Percentiles rank a stretch among this genome's conserved stretches.
phyloP scores from a whole-genome alignment of 2,888 invertebrate species.

The Anticlea derivata region DNA sequence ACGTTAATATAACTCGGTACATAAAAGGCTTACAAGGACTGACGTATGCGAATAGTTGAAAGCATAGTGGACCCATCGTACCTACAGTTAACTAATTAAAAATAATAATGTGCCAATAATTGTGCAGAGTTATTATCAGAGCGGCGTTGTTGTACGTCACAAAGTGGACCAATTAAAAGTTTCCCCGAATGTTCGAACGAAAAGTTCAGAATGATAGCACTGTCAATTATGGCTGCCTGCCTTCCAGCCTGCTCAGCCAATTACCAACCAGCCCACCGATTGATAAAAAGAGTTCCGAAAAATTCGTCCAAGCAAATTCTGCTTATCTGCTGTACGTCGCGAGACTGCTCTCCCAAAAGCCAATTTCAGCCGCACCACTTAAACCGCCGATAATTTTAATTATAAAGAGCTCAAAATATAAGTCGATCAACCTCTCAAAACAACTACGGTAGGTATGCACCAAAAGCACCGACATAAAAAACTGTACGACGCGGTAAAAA shows the following conservation, averaged over 20 bases:
- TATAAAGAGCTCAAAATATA: conserved; percentile 59
- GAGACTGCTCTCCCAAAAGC: conserved; percentile 56
- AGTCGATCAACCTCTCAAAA: conserved; percentile 48
- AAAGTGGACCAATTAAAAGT: conserved; percentile 82
- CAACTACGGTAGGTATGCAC: conserved; percentile 21
- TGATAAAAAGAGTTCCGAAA: conserved; percentile 79
- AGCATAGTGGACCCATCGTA: conserved; percentile 22
- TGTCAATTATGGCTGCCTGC: conserved; percentile 74
- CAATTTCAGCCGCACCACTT: conserved; percentile 56
- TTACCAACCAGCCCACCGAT: conserved; percentile 71
- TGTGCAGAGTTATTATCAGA: conserved; percentile 72
- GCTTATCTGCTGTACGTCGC: conserved; percentile 67
- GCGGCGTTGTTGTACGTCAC: conserved; percentile 78
- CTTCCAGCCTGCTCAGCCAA: conserved; percentile 69
- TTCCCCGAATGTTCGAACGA: conserved; percentile 79
- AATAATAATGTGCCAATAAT: conserved; percentile 77
- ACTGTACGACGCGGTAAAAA: conserved; percentile 54
- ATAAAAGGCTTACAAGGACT: no score
- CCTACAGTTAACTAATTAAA: conserved; percentile 68
- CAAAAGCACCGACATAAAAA: conserved; percentile 45
- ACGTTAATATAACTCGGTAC: background rate
- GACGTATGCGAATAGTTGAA: background rate
- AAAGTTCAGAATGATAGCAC: conserved; percentile 80
- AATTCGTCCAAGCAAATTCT: conserved; percentile 75
- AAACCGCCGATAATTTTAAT: conserved; percentile 65